Conservation (phyloP, 2,113 vertebrate genomes). For the Plecturocebus donacophilus region DNA sequence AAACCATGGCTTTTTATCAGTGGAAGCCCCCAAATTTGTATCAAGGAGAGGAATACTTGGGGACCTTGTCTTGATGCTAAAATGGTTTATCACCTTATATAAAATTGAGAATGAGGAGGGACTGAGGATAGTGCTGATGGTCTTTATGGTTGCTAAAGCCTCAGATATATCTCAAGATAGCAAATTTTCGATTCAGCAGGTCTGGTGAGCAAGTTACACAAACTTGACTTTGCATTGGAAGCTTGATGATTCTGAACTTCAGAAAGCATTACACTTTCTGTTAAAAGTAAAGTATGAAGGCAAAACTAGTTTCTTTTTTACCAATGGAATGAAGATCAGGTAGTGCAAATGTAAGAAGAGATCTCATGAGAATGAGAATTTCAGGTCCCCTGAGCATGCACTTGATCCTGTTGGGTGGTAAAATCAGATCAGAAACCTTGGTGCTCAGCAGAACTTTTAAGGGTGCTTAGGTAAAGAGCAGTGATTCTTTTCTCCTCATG, state of each 20-base stretch:
- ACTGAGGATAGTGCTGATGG: neutral
- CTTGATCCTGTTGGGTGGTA: neutral
- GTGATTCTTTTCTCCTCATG: no score
- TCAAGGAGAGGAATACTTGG: neutral
- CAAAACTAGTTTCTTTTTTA: constrained; percentile 25
- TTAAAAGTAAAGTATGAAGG: neutral
- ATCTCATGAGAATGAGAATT: neutral
- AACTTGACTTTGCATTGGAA: neutral
- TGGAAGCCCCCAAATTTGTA: neutral
- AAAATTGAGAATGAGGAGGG: neutral
- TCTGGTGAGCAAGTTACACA: neutral
- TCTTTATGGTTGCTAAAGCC: neutral
- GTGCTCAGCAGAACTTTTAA: neutral
- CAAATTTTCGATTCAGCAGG: neutral
- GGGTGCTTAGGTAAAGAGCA: neutral
- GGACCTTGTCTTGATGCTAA: neutral
- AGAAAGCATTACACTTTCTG: neutral
- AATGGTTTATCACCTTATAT: neutral
- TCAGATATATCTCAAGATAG: neutral
- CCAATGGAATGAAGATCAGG: neutral
- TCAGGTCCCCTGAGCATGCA: neutral
- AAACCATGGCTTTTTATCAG: neutral
- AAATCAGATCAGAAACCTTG: neutral
- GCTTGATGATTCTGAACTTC: neutral
- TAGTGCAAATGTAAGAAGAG: neutral